Evolutionary conservation across 1,140 invertebrate species (phyloP).

Genomic region (Cyclargus thomasi): DNA sequence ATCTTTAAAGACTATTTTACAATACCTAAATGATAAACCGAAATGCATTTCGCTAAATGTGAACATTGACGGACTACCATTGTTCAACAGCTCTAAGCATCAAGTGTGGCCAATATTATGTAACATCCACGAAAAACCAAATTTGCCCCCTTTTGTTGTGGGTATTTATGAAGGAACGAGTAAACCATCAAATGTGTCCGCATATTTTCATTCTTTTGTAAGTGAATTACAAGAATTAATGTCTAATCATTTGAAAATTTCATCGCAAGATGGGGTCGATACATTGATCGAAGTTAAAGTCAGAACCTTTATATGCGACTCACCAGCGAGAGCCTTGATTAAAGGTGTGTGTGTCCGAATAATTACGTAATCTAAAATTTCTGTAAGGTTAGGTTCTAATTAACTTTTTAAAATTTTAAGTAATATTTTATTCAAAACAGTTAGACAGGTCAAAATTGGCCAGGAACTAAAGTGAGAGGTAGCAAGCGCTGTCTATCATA

Average conservation of each 20-base stretch:
- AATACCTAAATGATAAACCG: background rate
- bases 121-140: slow-evolving; percentile 9
- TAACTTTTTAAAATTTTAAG: no score
- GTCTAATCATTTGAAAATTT: background rate
- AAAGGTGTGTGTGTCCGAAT: background rate
- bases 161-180: slow-evolving; percentile 10
- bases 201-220: slow-evolving; percentile 9
- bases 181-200: slow-evolving; percentile 13
- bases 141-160: slow-evolving; percentile 7
- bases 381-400: no score
- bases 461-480: no score
- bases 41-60: background rate
- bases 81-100: slow-evolving; percentile 4
- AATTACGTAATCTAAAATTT: background rate
- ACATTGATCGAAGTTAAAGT: slow-evolving; percentile 13
- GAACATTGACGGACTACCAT: background rate
- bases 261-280: background rate
- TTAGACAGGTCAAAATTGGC: no score
- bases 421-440: no score
- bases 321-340: slow-evolving; percentile 7
- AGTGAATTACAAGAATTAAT: slow-evolving; percentile 11
- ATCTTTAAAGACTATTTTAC: background rate
- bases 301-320: background rate
- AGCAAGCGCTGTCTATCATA: no score
- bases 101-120: slow-evolving; percentile 5